Conservation (phyloP, 2,113 vertebrate species). For the Boulengeromyrus knoepffleri region DNA sequence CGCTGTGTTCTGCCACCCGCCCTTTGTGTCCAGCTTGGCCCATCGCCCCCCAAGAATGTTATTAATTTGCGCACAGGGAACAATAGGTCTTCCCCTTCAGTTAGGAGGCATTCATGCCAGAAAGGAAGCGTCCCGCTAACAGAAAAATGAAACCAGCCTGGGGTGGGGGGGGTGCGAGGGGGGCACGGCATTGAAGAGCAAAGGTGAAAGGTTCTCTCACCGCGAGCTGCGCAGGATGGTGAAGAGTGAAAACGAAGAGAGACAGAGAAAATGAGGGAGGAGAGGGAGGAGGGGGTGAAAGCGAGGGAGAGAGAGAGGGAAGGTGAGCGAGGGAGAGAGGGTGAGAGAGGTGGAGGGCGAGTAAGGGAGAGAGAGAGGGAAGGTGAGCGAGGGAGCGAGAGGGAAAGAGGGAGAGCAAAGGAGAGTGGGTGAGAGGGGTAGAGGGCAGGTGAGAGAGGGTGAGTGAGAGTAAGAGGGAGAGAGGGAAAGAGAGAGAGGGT, state of each 20-base stretch:
- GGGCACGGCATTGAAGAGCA: background rate
- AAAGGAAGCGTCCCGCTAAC: background rate
- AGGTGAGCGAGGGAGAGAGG: background rate
- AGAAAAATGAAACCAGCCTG: background rate
- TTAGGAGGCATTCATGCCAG: background rate
- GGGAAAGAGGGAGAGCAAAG: background rate
- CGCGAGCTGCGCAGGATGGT: background rate
- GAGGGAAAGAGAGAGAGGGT: background rate
- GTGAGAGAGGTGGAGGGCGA: background rate
- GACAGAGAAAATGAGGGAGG: background rate
- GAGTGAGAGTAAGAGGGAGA: background rate
- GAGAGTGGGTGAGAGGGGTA: background rate
- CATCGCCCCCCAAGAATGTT: constrained; percentile 33
- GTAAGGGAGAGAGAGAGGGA: background rate
- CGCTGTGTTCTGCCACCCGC: constrained; percentile 15
- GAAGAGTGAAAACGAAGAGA: background rate
- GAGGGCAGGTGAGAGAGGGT: background rate
- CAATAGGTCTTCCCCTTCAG: constrained; percentile 16
- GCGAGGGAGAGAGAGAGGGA: background rate
- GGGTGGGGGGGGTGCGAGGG: background rate
- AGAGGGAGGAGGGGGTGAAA: background rate
- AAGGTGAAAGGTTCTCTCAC: background rate
- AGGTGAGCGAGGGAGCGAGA: background rate
- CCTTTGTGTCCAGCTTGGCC: constrained; percentile 19
- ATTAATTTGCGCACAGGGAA: constrained; percentile 43